Conservation (phyloP, 2,797 vertebrate genomes). For the Avahi laniger region DNA sequence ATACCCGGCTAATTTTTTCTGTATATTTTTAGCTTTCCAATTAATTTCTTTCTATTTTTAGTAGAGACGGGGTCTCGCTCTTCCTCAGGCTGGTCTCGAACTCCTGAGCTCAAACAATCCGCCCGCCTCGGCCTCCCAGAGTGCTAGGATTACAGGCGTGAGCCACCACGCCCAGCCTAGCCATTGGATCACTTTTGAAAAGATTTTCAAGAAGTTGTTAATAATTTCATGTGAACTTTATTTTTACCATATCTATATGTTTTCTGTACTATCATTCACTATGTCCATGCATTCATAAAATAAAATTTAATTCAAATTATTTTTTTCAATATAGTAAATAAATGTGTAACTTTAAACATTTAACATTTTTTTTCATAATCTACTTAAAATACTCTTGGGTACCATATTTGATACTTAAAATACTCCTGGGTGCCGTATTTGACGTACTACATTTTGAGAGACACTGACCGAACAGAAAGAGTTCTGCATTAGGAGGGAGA, state of each 20-base stretch:
- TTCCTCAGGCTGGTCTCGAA: too few relatives aligned
- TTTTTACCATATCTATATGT: neutral
- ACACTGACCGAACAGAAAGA: neutral
- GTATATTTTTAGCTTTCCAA: too few relatives aligned
- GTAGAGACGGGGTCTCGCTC: too few relatives aligned
- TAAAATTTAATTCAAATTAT: conserved; percentile 1
- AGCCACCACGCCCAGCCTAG: too few relatives aligned
- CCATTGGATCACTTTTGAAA: neutral
- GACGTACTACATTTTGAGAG: neutral
- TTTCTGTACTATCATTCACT: conserved; percentile 12
- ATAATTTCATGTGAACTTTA: neutral
- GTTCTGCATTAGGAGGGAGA: neutral
- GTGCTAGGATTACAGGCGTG: too few relatives aligned
- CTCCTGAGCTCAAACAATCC: too few relatives aligned
- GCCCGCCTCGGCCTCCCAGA: too few relatives aligned
- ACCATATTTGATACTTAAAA: neutral
- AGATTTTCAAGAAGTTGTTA: neutral
- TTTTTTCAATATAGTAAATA: conserved; percentile 26
- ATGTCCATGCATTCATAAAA: neutral
- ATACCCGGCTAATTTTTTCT: too few relatives aligned
- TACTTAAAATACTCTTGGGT: neutral
- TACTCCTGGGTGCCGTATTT: neutral
- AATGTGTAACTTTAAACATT: neutral
- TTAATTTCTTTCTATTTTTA: too few relatives aligned
- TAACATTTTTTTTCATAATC: neutral